A percentile compares a stretch with the other conserved stretches of the same genome.
Conservation (phyloP, 2,797 vertebrate species). For the Champsocephalus esox region DNA sequence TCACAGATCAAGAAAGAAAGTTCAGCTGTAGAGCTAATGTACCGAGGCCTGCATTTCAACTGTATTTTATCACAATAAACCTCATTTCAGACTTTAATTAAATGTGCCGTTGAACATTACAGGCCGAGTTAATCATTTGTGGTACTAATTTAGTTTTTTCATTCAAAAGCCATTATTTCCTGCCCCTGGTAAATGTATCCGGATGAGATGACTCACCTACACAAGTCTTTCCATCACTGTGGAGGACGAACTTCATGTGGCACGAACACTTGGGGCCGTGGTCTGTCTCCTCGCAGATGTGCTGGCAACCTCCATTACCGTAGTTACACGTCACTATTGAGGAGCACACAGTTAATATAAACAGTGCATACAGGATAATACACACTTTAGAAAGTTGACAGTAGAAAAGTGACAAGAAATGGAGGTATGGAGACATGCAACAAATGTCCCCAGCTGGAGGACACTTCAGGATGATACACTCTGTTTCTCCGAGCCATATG, state of each 20-base stretch:
- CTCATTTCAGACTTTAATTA: slow-evolving; percentile 55
- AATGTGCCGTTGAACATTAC: slow-evolving; percentile 45
- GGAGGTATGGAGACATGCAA: slow-evolving; percentile 1
- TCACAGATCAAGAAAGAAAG: slow-evolving; percentile 68
- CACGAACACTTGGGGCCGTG: slow-evolving; percentile 95
- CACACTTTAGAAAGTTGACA: slow-evolving; percentile 22
- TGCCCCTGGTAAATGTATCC: slow-evolving; percentile 37
- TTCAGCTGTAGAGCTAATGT: slow-evolving; percentile 40
- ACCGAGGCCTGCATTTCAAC: slow-evolving; percentile 44
- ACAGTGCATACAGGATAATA: slow-evolving; percentile 4
- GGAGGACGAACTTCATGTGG: slow-evolving; percentile 96
- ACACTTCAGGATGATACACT: neutral
- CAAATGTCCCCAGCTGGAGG: neutral
- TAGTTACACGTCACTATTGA: slow-evolving; percentile 97
- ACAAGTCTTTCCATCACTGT: slow-evolving; percentile 96
- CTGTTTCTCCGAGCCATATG: slow-evolving; percentile 9
- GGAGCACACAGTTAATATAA: slow-evolving; percentile 61
- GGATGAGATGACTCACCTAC: slow-evolving; percentile 91
- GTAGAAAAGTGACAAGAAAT: slow-evolving; percentile 23
- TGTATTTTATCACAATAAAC: slow-evolving; percentile 42
- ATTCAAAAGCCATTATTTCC: slow-evolving; percentile 47
- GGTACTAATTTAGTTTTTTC: slow-evolving; percentile 36
- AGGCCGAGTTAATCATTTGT: slow-evolving; percentile 34
- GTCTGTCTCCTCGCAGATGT: slow-evolving; percentile 97
- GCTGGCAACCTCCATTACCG: slow-evolving; percentile 97